Evolutionary conservation across 1,140 invertebrate species (phyloP).

Genomic region (Triops longicaudatus): DNA sequence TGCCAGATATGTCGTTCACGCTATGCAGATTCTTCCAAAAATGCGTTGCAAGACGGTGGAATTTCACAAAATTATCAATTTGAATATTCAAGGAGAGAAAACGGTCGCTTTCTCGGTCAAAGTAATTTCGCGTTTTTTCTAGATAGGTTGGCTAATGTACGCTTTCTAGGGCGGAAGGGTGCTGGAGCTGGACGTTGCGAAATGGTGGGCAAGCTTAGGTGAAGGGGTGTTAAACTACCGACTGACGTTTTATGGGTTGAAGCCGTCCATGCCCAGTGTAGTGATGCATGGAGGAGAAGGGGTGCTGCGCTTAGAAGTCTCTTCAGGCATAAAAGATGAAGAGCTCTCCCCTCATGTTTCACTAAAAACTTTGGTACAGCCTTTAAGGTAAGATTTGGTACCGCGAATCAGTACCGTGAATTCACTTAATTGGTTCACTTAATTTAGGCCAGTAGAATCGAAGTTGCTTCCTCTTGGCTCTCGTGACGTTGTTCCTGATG

Average conservation of each 20-base stretch:
- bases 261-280: constrained; percentile 52
- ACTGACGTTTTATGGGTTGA: constrained; percentile 73
- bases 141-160: background rate
- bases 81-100: constrained; percentile 57
- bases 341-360: constrained; percentile 65
- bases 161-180: constrained; percentile 55
- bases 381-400: constrained; percentile 50
- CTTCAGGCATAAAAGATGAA: constrained; percentile 59
- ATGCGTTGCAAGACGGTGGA: constrained; percentile 66
- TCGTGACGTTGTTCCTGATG: constrained; percentile 75
- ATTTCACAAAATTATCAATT: constrained; percentile 66
- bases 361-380: constrained; percentile 67
- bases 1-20: constrained; percentile 72
- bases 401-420: background rate
- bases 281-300: constrained; percentile 67
- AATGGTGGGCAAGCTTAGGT: constrained; percentile 88
- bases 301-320: constrained; percentile 60
- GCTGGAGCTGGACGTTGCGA: constrained; percentile 78
- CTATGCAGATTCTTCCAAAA: constrained; percentile 68
- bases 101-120: constrained; percentile 58
- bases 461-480: constrained; percentile 61
- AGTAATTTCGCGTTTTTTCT: constrained; percentile 43
- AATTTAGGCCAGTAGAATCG: constrained; percentile 61
- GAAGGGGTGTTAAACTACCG: constrained; percentile 63
- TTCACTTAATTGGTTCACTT: constrained; percentile 28